Evolutionary conservation across 1,140 invertebrate genomes (phyloP).

Genomic region (Chrysopa pallens): DNA sequence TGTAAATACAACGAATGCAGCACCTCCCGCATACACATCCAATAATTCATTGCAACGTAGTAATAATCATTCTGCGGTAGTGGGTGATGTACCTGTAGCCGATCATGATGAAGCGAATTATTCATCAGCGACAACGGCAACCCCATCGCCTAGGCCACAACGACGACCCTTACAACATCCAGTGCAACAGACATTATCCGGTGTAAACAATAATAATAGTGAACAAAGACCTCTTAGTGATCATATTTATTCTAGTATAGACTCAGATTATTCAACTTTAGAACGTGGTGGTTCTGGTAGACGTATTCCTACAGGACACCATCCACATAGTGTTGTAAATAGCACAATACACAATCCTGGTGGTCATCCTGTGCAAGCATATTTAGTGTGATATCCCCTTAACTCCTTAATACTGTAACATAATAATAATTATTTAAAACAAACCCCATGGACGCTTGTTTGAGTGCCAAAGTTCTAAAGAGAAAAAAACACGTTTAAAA

Average conservation of each 20-base stretch:
- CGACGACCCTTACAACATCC: slow-evolving; percentile 27
- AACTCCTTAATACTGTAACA: slow-evolving; percentile 3
- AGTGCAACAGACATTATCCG: slow-evolving; percentile 26
- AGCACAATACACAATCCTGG: slow-evolving; percentile 10
- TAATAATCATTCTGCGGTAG: slow-evolving; percentile 6
- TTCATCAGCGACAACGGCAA: slow-evolving; percentile 40
- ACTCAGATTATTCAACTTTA: slow-evolving; percentile 56
- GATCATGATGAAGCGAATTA: slow-evolving; percentile 38
- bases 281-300: slow-evolving; percentile 28
- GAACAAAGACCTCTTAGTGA: slow-evolving; percentile 57
- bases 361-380: slow-evolving; percentile 31
- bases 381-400: slow-evolving; percentile 32
- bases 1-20: slow-evolving; percentile 3
- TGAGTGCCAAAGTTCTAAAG: too few species aligned
- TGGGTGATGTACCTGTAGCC: slow-evolving; percentile 24
- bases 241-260: slow-evolving; percentile 75
- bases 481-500: too few species aligned
- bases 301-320: slow-evolving; percentile 19
- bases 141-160: slow-evolving; percentile 37
- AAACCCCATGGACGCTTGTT: too few species aligned
- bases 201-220: slow-evolving; percentile 14
- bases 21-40: slow-evolving; percentile 31
- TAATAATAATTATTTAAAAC: too few species aligned
- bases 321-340: slow-evolving; percentile 16
- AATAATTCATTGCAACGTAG: slow-evolving; percentile 4